phyloP scores from a whole-genome alignment of 2,888 invertebrate genomes.

The Macrosiphum euphorbiae region DNA sequence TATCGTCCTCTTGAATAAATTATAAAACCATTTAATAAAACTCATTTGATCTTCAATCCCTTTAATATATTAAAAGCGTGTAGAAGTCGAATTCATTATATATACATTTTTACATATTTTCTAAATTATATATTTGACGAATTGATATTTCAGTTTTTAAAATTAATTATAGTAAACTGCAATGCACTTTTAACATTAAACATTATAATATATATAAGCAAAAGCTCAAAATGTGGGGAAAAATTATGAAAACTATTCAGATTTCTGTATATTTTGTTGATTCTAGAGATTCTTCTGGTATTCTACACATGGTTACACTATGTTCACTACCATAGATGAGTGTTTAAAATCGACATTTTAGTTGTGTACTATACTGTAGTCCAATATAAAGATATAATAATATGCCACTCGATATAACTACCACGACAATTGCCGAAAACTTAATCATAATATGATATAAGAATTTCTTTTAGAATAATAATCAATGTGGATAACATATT shows the following conservation, averaged over 20 bases:
- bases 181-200: too few species aligned
- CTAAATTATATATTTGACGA: too few species aligned
- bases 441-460: neutral
- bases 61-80: neutral
- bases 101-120: neutral
- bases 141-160: too few species aligned
- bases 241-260: neutral
- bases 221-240: neutral
- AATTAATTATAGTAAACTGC: too few species aligned
- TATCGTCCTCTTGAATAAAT: neutral
- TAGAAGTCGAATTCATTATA: neutral
- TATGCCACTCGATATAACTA: neutral
- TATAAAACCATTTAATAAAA: too few species aligned
- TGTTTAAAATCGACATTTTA: neutral
- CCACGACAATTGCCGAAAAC: neutral
- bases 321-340: neutral
- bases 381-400: neutral
- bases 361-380: neutral
- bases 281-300: too few species aligned
- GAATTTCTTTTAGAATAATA: neutral
- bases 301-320: too few species aligned
- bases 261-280: neutral
- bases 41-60: neutral
- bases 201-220: neutral
- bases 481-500: neutral